Evolutionary conservation across 2,113 vertebrate species (phyloP), one percentile per base, ranked within the genome.

Genomic region (Grus americana): DNA sequence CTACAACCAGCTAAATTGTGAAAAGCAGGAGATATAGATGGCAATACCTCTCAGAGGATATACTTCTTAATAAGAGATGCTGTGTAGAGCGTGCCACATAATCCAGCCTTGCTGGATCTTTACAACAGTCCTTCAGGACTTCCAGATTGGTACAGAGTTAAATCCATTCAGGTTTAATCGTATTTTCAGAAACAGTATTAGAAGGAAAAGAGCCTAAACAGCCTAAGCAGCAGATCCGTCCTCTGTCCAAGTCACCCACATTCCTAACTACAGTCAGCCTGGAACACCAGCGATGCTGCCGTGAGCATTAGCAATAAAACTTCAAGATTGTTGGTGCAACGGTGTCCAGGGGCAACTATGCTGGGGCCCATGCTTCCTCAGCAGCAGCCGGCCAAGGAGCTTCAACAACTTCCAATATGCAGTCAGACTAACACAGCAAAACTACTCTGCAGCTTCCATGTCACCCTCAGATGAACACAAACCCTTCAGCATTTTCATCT

Each of bases 311-410:
- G 90, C 87, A 92, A 88, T 95, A 94, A 94, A 96, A 95, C 85
- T 90, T 90, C 50, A 59, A 42, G 90, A 92, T 0, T 95, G 94
- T 95, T 96, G 93, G 79, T 86, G 90, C 90, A 95, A 96, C 55
- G 2, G 95, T 94, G 92, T 95, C 95, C 96, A 96, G 82, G 85
- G 88, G 85, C 90, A 96, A 96, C 96, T 90, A 54, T 0, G 2
- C 50, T 74, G 87, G 70, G 92, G 92, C 93, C 95, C 85, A 20
- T 18, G 47, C 67, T 92, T 93, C 93, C 93, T 93, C 79, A 76
- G 71, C 92, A 83, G 90, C 87, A 93, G 67, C 62, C 46, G 1
- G 19, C 58, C 81, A 72, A 88, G 70, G 46, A 96, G 46, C 82
- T 86, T 55, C 92, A 93, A 46, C 55, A 62, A 40, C 50, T 52